Evolutionary conservation across 2,888 invertebrate genomes (phyloP), one percentile per base, ranked within the genome.

Genomic region (Pseudolycoriella hygida): DNA sequence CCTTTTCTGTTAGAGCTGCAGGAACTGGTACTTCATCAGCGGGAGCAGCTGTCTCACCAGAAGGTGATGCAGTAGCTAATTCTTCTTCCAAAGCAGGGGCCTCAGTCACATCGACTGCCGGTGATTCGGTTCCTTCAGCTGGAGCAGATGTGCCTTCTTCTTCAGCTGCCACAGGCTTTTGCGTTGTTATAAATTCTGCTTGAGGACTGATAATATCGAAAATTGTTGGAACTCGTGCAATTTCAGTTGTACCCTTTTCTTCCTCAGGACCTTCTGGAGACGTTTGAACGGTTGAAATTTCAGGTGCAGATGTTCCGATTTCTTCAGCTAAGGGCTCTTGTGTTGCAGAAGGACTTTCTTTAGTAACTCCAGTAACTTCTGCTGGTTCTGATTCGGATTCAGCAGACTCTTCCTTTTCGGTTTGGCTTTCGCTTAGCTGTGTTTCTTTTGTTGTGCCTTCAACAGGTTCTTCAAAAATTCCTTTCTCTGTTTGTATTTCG

Each of bases 341-440:
- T 47, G 14, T 43, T 34, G 50, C 47, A 17, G 49, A 46, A n/a
- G 49, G 51, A 3, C 5, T 8, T 25, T 25, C 25, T 25, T n/a
- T 41, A 12, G 19, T n/a, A 18, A 10, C 3, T 40, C 11, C 40
- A 14, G n/a, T 34, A 3, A 15, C n/a, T 31, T 30, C 17, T 11
- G 43, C 19, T 37, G 37, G 2, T 34, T 44, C 40, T 43, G 52
- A 48, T 18, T 49, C 46, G 4, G 50, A 46, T 19, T 48, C 42
- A 10, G 39, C 37, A 15, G 46, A 46, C 3, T 47, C 30, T 18
- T 51, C 51, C 15, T 51, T 49, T 37, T 44, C 40, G 40, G 47
- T 40, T 46, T 47, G 46, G 5, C 37, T 42, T 25, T 25, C 25
- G n/a, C n/a, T 25, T 8, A 25, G 25, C 8, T 25, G 25, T 8